These are phyloP conservation scores for Syrrhaptes paradoxus DNA, from an alignment of 2,113 vertebrate species.

Conservation along the genomic window DNA sequence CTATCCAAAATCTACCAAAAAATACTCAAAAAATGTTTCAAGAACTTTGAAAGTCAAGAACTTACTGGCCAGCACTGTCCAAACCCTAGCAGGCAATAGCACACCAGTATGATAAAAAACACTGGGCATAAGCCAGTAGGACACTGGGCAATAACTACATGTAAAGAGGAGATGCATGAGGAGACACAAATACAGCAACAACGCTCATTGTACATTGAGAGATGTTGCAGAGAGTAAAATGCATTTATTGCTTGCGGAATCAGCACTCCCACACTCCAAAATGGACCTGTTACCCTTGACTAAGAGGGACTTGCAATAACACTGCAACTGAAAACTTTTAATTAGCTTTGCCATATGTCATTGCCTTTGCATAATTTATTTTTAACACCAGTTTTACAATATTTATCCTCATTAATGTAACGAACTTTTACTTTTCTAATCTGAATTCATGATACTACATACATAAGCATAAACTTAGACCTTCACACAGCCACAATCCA, in stretches of 20 bases:
- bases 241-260: neutral
- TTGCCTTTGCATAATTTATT: neutral
- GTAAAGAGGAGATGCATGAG: neutral
- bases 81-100: neutral
- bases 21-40: neutral
- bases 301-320: neutral
- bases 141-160: neutral
- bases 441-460: neutral
- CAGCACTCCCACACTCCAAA: neutral
- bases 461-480: neutral
- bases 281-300: neutral
- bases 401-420: neutral
- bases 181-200: neutral
- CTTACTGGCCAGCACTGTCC: neutral
- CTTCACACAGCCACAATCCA: neutral
- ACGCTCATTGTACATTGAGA: rapidly evolving
- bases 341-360: neutral
- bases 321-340: neutral
- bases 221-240: neutral
- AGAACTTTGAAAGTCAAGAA: neutral
- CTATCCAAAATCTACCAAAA: neutral
- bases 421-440: neutral
- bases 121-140: neutral
- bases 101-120: neutral
- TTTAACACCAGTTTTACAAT: neutral